Conservation (phyloP, 1,140 invertebrate species). For the Aethina tumida region DNA sequence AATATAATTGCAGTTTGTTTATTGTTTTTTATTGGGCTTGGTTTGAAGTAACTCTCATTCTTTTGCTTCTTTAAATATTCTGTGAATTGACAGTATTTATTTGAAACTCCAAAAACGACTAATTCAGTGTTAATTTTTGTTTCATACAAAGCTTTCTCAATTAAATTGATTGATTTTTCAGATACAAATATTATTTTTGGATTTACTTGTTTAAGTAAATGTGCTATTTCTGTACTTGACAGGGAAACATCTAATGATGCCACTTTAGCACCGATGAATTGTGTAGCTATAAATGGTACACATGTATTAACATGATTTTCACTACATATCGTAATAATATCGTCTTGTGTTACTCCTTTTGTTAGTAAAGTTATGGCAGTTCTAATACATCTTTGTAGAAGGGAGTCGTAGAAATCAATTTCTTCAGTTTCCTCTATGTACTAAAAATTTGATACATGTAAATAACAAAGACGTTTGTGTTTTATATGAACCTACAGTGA, state of each 20-base stretch:
- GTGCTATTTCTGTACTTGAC: constrained; percentile 7
- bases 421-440: constrained; percentile 14
- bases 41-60: constrained; percentile 13
- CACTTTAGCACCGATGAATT: constrained; percentile 13
- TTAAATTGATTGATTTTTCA: not conserved
- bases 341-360: constrained; percentile 9
- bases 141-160: too few species aligned
- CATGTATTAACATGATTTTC: constrained; percentile 13
- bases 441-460: constrained; percentile 11
- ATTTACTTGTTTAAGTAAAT: constrained; percentile 12
- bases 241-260: constrained; percentile 16
- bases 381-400: constrained; percentile 13
- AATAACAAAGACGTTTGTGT: not conserved
- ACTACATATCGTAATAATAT: constrained; percentile 14
- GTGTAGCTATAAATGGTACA: constrained; percentile 14
- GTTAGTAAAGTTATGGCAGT: constrained; percentile 14
- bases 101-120: constrained; percentile 16
- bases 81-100: constrained; percentile 13
- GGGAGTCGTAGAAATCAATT: constrained; percentile 11
- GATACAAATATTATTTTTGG: constrained; percentile 15
- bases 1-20: constrained; percentile 19
- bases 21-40: constrained; percentile 4
- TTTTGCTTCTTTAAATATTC: constrained; percentile 7
- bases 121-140: constrained; percentile 13
- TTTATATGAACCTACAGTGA: too few species aligned